These are phyloP conservation scores for Andrena camellia DNA, from an alignment of 2,888 invertebrate species.

Conservation along the genomic window DNA sequence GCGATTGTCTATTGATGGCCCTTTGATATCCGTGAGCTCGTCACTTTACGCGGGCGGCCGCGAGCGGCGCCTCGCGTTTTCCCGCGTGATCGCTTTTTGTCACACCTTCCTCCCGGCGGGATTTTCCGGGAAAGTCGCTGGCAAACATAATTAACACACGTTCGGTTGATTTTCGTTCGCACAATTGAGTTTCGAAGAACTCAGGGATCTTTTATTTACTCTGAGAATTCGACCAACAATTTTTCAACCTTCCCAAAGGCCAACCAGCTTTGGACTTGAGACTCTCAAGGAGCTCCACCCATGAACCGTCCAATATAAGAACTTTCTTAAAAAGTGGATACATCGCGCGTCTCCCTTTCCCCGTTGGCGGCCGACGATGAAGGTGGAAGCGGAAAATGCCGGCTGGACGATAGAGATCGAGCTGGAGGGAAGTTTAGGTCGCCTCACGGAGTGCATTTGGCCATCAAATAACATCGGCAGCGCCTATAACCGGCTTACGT, in stretches of 20 bases:
- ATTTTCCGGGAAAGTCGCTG: neutral
- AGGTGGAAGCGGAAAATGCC: conserved; percentile 68
- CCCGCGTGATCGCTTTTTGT: neutral
- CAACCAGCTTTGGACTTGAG: neutral
- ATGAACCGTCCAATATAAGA: neutral
- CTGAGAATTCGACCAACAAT: neutral
- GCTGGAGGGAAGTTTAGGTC: conserved; percentile 74
- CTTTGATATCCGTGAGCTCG: conserved; percentile 63
- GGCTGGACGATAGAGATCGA: conserved; percentile 79
- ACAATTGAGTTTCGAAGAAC: neutral
- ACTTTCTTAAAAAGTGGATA: conserved; percentile 48
- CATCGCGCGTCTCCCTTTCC: conserved; percentile 37
- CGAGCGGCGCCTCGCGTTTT: conserved; percentile 12
- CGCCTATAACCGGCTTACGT: conserved; percentile 85
- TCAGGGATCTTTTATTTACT: neutral
- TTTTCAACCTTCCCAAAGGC: neutral
- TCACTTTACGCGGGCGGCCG: conserved; percentile 40
- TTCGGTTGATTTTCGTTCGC: too few species aligned
- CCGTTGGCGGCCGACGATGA: conserved; percentile 51
- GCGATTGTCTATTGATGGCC: conserved; percentile 69
- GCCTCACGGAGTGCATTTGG: conserved; percentile 84
- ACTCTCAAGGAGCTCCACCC: neutral
- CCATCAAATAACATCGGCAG: conserved; percentile 85
- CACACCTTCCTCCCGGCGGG: too few species aligned
- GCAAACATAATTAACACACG: too few species aligned